phyloP scores from a whole-genome alignment of 2,113 vertebrate species.

The Aramus guarauna region DNA sequence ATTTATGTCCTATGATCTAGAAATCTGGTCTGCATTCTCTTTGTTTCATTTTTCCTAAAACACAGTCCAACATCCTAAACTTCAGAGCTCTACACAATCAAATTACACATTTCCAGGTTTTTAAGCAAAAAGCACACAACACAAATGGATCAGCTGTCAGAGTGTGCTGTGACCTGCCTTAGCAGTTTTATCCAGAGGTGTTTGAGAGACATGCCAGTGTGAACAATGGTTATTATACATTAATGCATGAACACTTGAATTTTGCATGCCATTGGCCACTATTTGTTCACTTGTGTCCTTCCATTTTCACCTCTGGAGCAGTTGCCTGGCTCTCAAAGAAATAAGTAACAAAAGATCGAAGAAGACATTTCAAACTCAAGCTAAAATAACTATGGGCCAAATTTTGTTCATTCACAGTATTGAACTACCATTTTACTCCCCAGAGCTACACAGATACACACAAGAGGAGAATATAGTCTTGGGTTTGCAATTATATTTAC shows the following conservation, averaged over 20 bases:
- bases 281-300: not conserved
- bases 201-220: not conserved
- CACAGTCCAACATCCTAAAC: not conserved
- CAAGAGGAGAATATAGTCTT: not conserved
- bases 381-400: not conserved
- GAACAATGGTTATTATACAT: not conserved
- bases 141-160: not conserved
- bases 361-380: not conserved
- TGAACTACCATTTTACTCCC: not conserved
- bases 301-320: not conserved
- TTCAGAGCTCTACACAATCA: not conserved
- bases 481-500: not conserved
- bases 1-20: not conserved
- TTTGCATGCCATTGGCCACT: not conserved
- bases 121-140: not conserved
- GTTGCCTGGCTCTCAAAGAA: not conserved
- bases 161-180: not conserved
- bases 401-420: not conserved
- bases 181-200: not conserved
- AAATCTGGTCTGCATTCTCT: not conserved
- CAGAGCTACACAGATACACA: not conserved
- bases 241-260: not conserved
- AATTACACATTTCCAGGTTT: not conserved
- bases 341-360: not conserved
- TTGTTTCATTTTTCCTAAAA: not conserved